Evolutionary conservation across 2,113 vertebrate genomes (phyloP).

Genomic region (Ceyx melanurus): DNA sequence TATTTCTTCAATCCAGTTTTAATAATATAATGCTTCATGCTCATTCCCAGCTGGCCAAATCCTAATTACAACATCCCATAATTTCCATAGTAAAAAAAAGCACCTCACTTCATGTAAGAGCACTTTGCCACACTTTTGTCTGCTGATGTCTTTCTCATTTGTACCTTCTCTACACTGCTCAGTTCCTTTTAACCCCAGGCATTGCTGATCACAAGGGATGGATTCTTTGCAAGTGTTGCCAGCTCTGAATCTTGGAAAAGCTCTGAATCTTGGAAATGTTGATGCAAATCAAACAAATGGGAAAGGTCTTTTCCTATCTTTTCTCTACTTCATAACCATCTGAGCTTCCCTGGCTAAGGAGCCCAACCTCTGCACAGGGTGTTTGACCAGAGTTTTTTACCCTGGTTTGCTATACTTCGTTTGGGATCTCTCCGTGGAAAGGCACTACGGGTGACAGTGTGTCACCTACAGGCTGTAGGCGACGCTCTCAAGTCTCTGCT

Average conservation of each 20-base stretch:
- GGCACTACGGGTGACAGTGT: not conserved
- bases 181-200: not conserved
- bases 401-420: not conserved
- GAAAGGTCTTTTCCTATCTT: not conserved
- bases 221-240: not conserved
- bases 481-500: not conserved
- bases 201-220: not conserved
- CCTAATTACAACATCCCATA: slow-evolving; percentile 31
- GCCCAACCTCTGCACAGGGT: not conserved
- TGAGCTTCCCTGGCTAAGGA: not conserved
- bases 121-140: not conserved
- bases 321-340: not conserved
- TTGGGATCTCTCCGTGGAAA: not conserved
- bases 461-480: not conserved
- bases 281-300: not conserved
- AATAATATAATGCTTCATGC: slow-evolving; percentile 4
- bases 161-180: not conserved
- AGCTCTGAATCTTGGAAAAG: not conserved
- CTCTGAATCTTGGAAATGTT: not conserved
- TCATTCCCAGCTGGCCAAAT: slow-evolving; percentile 22
- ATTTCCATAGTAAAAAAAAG: slow-evolving; percentile 10
- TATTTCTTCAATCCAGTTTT: not conserved
- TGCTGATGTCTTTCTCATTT: not conserved
- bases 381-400: not conserved
- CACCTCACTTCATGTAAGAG: not conserved